Conservation (phyloP, 2,888 invertebrate species). For the Syrphus vitripennis region DNA sequence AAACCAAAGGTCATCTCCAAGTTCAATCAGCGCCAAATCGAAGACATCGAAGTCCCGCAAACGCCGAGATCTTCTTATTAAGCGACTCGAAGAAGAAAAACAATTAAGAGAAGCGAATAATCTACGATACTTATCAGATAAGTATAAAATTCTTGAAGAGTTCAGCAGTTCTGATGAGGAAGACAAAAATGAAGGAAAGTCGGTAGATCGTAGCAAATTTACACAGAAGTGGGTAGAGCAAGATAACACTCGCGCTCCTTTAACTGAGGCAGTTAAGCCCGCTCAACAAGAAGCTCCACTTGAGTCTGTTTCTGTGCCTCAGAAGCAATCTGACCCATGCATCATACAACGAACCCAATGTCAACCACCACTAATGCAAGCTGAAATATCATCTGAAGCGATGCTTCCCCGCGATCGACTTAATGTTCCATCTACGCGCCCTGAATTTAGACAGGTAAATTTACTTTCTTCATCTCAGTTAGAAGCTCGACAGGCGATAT, state of each 20-base stretch:
- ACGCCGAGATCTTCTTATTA: neutral
- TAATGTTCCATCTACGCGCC: neutral
- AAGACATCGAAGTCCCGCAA: neutral
- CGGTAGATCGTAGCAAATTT: neutral
- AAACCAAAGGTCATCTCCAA: neutral
- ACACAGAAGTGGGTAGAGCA: neutral
- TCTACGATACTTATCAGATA: neutral
- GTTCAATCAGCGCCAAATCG: neutral
- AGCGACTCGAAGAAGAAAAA: slow-evolving; percentile 20
- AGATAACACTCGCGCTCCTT: neutral
- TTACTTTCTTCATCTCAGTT: neutral
- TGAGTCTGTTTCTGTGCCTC: neutral
- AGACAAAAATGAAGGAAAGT: neutral
- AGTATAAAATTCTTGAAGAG: slow-evolving; percentile 5
- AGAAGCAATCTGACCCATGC: neutral
- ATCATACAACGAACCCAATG: neutral
- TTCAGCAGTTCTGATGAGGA: slow-evolving; percentile 3
- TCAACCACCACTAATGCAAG: neutral
- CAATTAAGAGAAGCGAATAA: neutral
- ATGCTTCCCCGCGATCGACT: neutral
- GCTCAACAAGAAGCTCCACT: neutral
- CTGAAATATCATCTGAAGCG: neutral
- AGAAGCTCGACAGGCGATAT: slow-evolving; percentile 8
- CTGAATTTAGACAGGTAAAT: neutral
- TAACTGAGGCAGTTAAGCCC: neutral